These are phyloP conservation scores for Cotesia congregata DNA, from an alignment of 2,888 invertebrate genomes.

Conservation along the genomic window DNA sequence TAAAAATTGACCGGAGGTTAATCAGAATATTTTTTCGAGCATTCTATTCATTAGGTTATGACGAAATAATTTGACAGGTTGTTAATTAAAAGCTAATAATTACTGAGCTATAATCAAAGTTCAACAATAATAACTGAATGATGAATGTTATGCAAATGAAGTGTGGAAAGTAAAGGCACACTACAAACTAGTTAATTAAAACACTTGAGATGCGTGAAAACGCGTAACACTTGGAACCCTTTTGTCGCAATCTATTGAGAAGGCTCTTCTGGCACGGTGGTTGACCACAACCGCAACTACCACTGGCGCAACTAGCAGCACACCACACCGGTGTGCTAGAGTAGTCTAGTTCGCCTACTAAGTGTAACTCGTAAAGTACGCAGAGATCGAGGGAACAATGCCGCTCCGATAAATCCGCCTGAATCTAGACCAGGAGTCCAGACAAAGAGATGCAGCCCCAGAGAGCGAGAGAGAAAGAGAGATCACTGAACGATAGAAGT, in stretches of 20 bases:
- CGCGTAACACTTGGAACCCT: neutral
- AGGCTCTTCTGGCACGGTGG: constrained; percentile 37
- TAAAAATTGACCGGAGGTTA: no score
- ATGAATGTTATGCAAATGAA: neutral
- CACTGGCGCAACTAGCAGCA: neutral
- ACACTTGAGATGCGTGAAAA: neutral
- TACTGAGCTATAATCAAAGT: no score
- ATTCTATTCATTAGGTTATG: no score
- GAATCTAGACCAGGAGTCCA: constrained; percentile 39
- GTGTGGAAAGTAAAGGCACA: neutral
- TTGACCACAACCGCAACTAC: constrained; percentile 44
- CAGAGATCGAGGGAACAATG: constrained; percentile 48
- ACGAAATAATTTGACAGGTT: no score
- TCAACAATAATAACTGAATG: no score
- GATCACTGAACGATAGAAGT: neutral
- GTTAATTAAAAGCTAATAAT: no score
- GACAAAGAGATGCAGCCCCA: constrained; percentile 16
- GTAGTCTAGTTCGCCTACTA: neutral
- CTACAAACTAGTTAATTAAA: neutral
- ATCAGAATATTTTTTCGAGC: no score
- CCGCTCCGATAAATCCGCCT: constrained; percentile 38
- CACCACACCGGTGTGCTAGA: neutral
- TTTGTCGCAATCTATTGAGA: neutral
- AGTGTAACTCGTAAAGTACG: constrained; percentile 45
- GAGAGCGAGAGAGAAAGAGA: constrained; percentile 16